phyloP scores from a whole-genome alignment of 2,797 vertebrate genomes.

The Myotis vivesi region DNA sequence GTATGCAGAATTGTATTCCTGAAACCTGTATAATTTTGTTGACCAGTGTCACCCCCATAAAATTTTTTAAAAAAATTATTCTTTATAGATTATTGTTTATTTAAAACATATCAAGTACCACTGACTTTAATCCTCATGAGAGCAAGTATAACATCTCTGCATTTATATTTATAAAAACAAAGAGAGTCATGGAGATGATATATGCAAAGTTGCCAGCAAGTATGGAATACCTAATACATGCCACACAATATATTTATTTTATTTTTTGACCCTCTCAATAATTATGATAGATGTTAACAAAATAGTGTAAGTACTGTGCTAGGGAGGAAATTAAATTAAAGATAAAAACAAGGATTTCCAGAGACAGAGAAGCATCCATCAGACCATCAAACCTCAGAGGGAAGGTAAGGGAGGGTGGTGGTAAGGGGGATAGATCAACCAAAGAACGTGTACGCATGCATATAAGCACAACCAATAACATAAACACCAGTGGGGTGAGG shows the following conservation, averaged over 20 bases:
- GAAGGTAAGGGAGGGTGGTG: too few species aligned
- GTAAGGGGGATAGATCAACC: too few species aligned
- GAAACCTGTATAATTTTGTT: not conserved
- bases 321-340: not conserved
- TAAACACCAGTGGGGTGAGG: too few species aligned
- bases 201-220: not conserved
- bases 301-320: not conserved
- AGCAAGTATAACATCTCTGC: not conserved
- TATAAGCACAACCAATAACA: too few species aligned
- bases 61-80: not conserved
- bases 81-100: not conserved
- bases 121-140: not conserved
- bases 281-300: not conserved
- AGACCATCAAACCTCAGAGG: too few species aligned
- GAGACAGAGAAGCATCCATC: too few species aligned
- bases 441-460: too few species aligned
- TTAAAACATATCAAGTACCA: not conserved
- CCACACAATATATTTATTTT: not conserved
- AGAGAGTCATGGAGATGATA: not conserved
- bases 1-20: not conserved
- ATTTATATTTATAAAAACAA: not conserved
- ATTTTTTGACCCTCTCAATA: not conserved
- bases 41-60: not conserved
- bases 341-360: not conserved
- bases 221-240: not conserved